Base-by-base conservation (phyloP, 2,888 invertebrate genomes). In the Leucophora obtusa region DNA sequence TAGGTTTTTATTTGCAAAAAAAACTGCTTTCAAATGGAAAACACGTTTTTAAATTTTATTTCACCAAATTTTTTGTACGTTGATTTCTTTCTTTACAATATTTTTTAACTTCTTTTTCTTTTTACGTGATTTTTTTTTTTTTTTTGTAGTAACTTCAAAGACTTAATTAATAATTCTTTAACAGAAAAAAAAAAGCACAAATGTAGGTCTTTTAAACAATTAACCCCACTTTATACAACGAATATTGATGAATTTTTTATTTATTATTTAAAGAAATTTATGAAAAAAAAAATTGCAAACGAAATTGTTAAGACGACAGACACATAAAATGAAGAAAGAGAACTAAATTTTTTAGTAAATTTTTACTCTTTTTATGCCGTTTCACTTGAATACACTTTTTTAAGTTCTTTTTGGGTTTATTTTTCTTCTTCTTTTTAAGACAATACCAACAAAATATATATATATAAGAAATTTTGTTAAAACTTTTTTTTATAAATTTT, bases 31-130 rank as follows among this genome's bases (percentile, higher is more conserved):
- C 17, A 58, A 75, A 75, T 68, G 70, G 66, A 43, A 80, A 80
- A 80, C 79, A 80, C 75, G 79, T 75, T 72, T 79, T 51, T 38
- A 35, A 21, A 43, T 47, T 28, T 11, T 11, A 9, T 56, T 56
- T 72, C 60, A 15, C 24, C 28, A 1, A 43, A 9, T 11, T n/a
- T 53, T 38, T 70, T 47, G 28, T 53, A 58, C 51, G n/a, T 24
- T 7, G 43, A 18, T n/a, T 35, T 69, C 62, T 62, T 35, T 14
- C 21, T 50, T 15, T 58, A 28, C 28, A 28, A 17, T 33, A 15
- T 56, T 7, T 35, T 43, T 62, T 38, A 68, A 50, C 21, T 78
- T 72, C 15, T 63, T 75, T 28, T 24, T 51, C 28, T 66, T 54
- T 66, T 66, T 17, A 35, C 5, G 24, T 35, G 35, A 35, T 35